Base-by-base conservation (phyloP, 2,888 invertebrate species). In the Magallana nippona region DNA sequence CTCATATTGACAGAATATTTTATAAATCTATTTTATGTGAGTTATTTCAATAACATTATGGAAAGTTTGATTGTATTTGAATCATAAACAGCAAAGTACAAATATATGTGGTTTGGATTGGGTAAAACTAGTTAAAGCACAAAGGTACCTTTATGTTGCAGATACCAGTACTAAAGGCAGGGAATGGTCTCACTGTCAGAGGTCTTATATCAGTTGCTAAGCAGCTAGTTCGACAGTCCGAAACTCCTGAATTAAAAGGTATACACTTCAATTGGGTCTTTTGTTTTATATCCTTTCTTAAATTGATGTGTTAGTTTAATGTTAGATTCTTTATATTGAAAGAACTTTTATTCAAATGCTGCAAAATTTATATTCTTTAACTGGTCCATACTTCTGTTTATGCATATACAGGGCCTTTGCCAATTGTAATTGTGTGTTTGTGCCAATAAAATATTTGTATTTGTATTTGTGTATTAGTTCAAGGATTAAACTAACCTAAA, bases 91-190 rank as follows among this genome's bases (percentile, higher is more conserved):
- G 10, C 60, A 11, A 15, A 60, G 60, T 17, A n/a, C n/a, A n/a
- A n/a, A n/a, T n/a, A 60, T 8, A 60, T 60, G 1, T 1, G 10
- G n/a, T 60, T 60, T 60, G 60, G n/a, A n/a, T 60, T 60, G 60
- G 60, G 60, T 60, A 60, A 60, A 60, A 60, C 60, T 22, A 77
- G 77, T 32, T n/a, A 27, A 27, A 27, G 15, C 13, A 27, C 17
- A 78, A 44, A n/a, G 1, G 10, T n/a, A 44, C 58, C 80, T 58
- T n/a, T 78, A 78, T 17, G 60, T 79, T 86, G 15, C 82, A 88
- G 89, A 84, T 90, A 57, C 89, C 89, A 78, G 88, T 89, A 2
- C 86, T 88, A 84, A 90, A 90, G 84, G 88, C 87, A 13, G 88
- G 89, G 80, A 88, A 87, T 78, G 89, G 89, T 2, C 86, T 87